Conservation (phyloP, 2,113 vertebrate species). For the Hucho hucho region DNA sequence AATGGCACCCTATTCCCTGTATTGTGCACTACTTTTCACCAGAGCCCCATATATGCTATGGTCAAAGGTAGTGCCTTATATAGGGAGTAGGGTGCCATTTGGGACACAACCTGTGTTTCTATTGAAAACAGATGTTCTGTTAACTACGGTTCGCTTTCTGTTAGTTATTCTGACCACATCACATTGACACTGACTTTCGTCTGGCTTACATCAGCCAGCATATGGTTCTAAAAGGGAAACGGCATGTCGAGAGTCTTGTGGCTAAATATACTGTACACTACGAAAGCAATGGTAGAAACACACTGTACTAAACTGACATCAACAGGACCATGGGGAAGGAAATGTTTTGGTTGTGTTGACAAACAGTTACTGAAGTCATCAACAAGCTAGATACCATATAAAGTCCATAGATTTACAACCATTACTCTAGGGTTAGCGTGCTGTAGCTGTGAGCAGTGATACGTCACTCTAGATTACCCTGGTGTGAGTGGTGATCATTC, state of each 20-base stretch:
- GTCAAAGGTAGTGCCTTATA: too few relatives aligned
- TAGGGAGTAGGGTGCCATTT: too few relatives aligned
- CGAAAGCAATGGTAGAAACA: conserved; percentile 17
- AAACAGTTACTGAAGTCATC: too few relatives aligned
- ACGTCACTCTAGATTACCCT: too few relatives aligned
- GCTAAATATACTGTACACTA: neutral
- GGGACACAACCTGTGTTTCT: conserved; percentile 6
- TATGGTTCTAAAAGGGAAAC: conserved; percentile 8
- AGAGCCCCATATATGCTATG: too few relatives aligned
- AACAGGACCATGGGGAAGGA: conserved; percentile 29
- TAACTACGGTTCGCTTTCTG: conserved; percentile 18
- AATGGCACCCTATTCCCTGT: too few relatives aligned
- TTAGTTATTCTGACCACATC: conserved; percentile 24
- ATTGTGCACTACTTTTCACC: too few relatives aligned
- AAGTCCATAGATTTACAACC: conserved; percentile 30
- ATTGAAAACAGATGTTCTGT: conserved; percentile 33
- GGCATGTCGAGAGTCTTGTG: conserved; percentile 6
- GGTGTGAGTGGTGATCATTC: too few relatives aligned
- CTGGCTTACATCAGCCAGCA: conserved; percentile 23
- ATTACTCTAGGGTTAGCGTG: neutral
- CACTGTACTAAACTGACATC: neutral
- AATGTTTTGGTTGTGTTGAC: conserved; percentile 30
- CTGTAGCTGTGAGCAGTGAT: neutral
- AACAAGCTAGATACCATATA: conserved; percentile 21
- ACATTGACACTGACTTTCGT: conserved; percentile 21